Base-by-base conservation (phyloP, 2,797 vertebrate genomes). In the Coregonus suidteri region DNA sequence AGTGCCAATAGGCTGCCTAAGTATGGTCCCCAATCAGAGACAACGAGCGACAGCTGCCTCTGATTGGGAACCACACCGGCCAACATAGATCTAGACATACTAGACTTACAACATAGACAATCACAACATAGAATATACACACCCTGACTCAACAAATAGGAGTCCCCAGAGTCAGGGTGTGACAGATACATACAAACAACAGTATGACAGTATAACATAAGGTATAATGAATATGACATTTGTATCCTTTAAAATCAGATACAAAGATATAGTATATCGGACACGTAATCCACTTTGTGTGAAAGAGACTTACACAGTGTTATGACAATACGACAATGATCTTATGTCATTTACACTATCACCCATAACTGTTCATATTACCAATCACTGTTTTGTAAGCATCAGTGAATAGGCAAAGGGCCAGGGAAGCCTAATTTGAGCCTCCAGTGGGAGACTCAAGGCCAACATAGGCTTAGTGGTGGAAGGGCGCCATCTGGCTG, bases 401-500 rank as follows among this genome's bases (percentile, higher is more conserved):
- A 86, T 86, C 82, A 85, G 74, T 81, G 41, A 47, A 47, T 13
- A 47, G 41, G 41, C 41, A 9, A 47, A 47, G 41, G 41, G 41
- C 41, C 41, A 47, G 41, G 41, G 41, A 47, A 47, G 41, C 41
- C 11, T 47, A 47, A 47, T 47, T 13, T 47, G 41, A 47, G 70
- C 78, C 71, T 86, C 81, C 82, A 66, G 65, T 84, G 81, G 86
- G 81, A 64, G 88, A 86, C 73, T 79, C 83, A 86, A 83, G 84
- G 84, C 76, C 81, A 74, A 53, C 79, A 84, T 85, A 34, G 30
- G 84, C 85, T 88, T 25, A 51, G 87, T 89, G 82, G 89, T 89
- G 83, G 88, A 90, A 90, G 88, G 84, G 71, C 90, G 90, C 92
- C 91, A 93, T 90, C 93, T 93, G 91, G 87, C 84, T 75, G 91